Conservation (phyloP, 2,888 invertebrate genomes). For the Teleiodes luculella region DNA sequence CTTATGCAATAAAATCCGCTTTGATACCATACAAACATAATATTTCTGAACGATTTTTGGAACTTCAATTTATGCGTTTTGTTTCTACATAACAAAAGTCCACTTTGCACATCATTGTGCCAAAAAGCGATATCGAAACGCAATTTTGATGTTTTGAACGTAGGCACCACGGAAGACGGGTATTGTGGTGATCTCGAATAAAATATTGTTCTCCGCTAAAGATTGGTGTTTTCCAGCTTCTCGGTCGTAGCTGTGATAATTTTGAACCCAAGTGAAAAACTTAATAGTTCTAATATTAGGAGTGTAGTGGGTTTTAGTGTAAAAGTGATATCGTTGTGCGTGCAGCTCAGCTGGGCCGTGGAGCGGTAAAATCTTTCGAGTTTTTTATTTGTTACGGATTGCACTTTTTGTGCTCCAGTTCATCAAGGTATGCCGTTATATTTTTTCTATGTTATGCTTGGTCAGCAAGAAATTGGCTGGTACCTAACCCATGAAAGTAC, state of each 20-base stretch:
- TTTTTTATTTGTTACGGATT: slow-evolving; percentile 61
- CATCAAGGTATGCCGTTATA: slow-evolving; percentile 72
- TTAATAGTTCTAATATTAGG: slow-evolving; percentile 27
- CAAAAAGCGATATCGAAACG: slow-evolving; percentile 32
- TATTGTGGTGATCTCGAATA: slow-evolving; percentile 29
- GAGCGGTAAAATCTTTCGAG: slow-evolving; percentile 73
- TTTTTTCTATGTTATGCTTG: slow-evolving; percentile 38
- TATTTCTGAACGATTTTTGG: slow-evolving; percentile 4
- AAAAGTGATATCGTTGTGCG: slow-evolving; percentile 72
- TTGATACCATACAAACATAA: background rate
- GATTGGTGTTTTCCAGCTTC: slow-evolving; percentile 14
- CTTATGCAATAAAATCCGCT: background rate
- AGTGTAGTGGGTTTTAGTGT: slow-evolving; percentile 35
- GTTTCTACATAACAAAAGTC: background rate
- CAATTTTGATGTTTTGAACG: slow-evolving; percentile 41
- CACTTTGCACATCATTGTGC: background rate
- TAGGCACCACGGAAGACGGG: slow-evolving; percentile 32
- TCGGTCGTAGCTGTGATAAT: background rate
- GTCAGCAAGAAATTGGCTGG: slow-evolving; percentile 20
- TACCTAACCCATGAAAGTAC: background rate
- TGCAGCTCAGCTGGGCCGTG: slow-evolving; percentile 74
- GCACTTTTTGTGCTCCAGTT: slow-evolving; percentile 72
- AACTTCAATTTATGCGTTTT: slow-evolving; percentile 4
- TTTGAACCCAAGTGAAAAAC: background rate
- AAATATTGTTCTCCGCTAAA: slow-evolving; percentile 35